phyloP scores from a whole-genome alignment of 2,888 invertebrate genomes.

The Cheilosia soror region DNA sequence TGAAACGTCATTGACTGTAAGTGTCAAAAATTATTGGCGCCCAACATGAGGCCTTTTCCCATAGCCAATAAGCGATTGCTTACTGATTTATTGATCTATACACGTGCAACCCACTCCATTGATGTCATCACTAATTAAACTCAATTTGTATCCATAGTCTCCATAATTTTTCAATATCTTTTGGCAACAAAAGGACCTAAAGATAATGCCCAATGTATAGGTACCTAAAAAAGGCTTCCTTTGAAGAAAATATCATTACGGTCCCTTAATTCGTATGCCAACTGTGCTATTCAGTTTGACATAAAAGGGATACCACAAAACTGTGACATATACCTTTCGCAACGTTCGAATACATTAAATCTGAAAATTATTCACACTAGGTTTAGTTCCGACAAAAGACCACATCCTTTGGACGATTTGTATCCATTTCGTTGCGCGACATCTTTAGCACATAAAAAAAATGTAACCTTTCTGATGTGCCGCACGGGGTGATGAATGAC shows the following conservation, averaged over 20 bases:
- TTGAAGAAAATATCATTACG: not conserved
- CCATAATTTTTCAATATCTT: constrained; percentile 28
- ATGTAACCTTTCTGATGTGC: constrained; percentile 10
- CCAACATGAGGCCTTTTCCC: not conserved
- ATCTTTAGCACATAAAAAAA: not conserved
- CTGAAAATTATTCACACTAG: constrained; percentile 34
- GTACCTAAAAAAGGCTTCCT: not conserved
- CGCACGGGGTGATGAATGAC: constrained; percentile 13
- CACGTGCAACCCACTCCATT: no score
- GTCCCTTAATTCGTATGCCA: not conserved
- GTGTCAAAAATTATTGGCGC: not conserved
- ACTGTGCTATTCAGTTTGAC: constrained; percentile 11
- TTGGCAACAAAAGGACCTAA: not conserved
- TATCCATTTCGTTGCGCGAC: constrained; percentile 3
- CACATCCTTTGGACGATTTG: constrained; percentile 14
- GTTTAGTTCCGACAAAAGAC: constrained; percentile 33
- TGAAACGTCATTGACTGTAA: no score
- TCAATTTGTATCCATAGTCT: constrained; percentile 21
- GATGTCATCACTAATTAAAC: constrained; percentile 8
- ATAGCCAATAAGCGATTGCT: no score
- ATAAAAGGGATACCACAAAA: constrained; percentile 22
- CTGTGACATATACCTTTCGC: constrained; percentile 5
- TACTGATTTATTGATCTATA: no score
- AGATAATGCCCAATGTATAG: constrained; percentile 2
- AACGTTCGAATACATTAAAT: constrained; percentile 6